These are phyloP conservation scores for Dromas ardeola DNA, from an alignment of 2,113 vertebrate genomes.

Conservation along the genomic window DNA sequence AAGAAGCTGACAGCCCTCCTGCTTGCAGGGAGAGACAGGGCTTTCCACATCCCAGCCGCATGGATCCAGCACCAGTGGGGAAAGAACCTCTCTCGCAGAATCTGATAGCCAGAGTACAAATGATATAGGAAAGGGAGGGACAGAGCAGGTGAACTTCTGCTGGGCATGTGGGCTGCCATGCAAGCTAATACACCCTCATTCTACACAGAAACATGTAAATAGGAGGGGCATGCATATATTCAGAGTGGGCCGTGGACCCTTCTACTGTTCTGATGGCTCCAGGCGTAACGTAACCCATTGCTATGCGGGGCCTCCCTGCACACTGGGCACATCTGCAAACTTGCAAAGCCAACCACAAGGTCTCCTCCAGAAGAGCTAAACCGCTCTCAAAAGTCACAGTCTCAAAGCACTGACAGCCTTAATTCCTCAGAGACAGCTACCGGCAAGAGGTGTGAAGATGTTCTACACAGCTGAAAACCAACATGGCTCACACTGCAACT, in stretches of 20 bases:
- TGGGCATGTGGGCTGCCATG: fast-evolving
- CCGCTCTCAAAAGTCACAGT: neutral
- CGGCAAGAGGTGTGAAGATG: neutral
- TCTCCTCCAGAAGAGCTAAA: neutral
- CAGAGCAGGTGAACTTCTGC: neutral
- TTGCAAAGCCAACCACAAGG: neutral
- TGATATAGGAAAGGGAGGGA: neutral
- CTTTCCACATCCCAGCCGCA: neutral
- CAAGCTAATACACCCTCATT: neutral
- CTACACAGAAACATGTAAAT: neutral
- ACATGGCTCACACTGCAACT: neutral
- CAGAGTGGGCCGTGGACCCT: neutral
- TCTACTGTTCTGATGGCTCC: neutral
- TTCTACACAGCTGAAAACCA: neutral
- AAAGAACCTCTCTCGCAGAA: neutral
- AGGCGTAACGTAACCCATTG: neutral
- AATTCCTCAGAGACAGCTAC: neutral
- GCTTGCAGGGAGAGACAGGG: neutral
- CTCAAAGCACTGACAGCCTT: neutral
- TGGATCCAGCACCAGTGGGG: neutral
- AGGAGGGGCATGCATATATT: neutral
- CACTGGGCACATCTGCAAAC: neutral
- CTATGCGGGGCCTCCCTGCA: neutral
- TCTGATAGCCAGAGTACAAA: neutral
- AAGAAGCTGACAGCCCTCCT: neutral